Base-by-base conservation (phyloP, 30 jellyfish, hydroid and myxozoan species). In the Aurelia sp. region DNA sequence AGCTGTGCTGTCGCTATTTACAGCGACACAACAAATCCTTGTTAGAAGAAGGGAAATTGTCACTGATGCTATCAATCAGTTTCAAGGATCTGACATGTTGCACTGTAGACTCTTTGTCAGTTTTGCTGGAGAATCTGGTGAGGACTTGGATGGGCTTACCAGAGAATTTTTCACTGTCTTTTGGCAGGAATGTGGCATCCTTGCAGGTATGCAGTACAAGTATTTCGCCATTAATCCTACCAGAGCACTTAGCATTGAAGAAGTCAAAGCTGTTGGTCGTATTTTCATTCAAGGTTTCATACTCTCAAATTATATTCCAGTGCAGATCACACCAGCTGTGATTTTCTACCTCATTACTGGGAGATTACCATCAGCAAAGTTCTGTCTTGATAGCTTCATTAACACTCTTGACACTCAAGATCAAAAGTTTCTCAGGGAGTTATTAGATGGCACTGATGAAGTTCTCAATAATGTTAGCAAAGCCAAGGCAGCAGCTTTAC, bases 81-180 rank as follows among this genome's bases (percentile, higher is more conserved):
- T 57, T 19, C 4, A 57, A 57, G 66, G 66, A 19, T 57, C 66
- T 3, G 66, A 57, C 66, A 57, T 57, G 66, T 57, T 57, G 66
- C 66, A 57, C 9, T 57, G 66, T 57, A 16, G 66, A 57, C 66
- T 57, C 3, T 19, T 3, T 57, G 66, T 57, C 3, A 13, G 23
- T 11, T 57, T 57, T 57, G 66, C 66, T 3, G 66, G 66, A 57
- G 76, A 66, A 66, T 6, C 53, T 22, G 76, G 76, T 66, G 76
- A 66, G 30, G 76, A 66, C 53, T 22, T 66, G 31, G 76, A 66
- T 66, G 76, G 76, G 48, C 53, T 66, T 27, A 66, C 53, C 76
- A 27, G 76, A 66, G 4, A 66, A 66, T 66, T 66, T 35, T 66
- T 66, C 76, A 22, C 76, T 35, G 53, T 22, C 3, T 66, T 66